Evolutionary conservation across 2,888 invertebrate species (phyloP).

Genomic region (Caenorhabditis sp.): DNA sequence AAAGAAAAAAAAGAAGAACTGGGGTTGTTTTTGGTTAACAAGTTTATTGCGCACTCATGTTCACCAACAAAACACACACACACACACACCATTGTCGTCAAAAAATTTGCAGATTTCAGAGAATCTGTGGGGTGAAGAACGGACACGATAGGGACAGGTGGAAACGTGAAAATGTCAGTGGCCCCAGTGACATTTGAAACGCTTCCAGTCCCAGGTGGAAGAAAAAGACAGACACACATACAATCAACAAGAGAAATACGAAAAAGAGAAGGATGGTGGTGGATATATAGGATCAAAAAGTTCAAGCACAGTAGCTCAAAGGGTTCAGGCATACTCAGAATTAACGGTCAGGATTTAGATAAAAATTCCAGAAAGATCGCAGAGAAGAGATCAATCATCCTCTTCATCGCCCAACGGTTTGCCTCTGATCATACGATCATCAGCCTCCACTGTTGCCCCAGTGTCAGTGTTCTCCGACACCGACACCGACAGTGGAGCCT

Average conservation of each 20-base stretch:
- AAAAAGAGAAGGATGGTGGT: neutral
- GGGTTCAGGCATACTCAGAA: too few species aligned
- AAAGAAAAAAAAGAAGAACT: too few species aligned
- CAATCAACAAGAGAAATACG: neutral
- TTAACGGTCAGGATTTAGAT: too few species aligned
- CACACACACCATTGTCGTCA: neutral
- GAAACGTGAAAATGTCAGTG: too few species aligned
- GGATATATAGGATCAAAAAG: too few species aligned
- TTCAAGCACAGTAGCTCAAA: too few species aligned
- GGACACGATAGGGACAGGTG: too few species aligned
- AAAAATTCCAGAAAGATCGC: too few species aligned
- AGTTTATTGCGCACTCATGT: slow-evolving; percentile 15
- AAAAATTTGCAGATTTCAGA: neutral
- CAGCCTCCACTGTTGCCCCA: neutral
- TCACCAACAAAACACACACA: slow-evolving; percentile 8
- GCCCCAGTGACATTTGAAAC: too few species aligned
- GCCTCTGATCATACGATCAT: slow-evolving; percentile 10
- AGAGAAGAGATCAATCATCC: too few species aligned
- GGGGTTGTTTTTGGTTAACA: slow-evolving; percentile 12
- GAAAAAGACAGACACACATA: neutral
- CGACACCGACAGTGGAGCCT: neutral
- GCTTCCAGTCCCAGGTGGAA: too few species aligned
- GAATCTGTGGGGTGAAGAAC: too few species aligned
- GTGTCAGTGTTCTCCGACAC: neutral
- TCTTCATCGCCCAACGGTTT: slow-evolving; percentile 6